Conservation (phyloP, 2,113 vertebrate species). For the Trematocara stigmaticum region DNA sequence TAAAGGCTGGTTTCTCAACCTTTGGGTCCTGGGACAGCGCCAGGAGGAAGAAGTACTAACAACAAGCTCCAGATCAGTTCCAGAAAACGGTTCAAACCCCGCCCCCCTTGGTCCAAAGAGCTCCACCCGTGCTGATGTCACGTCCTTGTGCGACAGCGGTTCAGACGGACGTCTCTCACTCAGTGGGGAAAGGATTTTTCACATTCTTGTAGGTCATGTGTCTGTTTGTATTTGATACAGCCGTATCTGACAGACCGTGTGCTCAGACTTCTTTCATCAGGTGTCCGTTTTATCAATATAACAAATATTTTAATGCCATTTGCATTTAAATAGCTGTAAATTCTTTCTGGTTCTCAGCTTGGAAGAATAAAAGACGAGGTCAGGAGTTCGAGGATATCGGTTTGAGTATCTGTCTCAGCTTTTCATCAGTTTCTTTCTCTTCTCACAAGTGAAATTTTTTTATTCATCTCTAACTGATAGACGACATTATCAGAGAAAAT, state of each 20-base stretch:
- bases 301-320: background rate
- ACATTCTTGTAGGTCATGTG: fast-evolving
- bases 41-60: background rate
- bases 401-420: background rate
- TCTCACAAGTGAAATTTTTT: background rate
- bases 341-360: background rate
- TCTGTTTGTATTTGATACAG: background rate
- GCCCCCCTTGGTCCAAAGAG: fast-evolving
- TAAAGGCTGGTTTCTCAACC: background rate
- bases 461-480: background rate
- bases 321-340: background rate
- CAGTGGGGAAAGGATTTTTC: fast-evolving
- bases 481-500: background rate
- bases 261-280: background rate
- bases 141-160: background rate
- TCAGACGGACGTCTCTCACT: fast-evolving
- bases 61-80: background rate
- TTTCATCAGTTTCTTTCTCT: background rate
- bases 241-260: background rate
- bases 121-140: background rate
- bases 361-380: background rate
- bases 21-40: background rate
- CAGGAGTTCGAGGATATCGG: background rate
- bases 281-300: background rate
- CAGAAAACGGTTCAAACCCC: background rate